Conservation (phyloP, 35 echinoderm and acorn worm species). For the Apostichopus californicus region DNA sequence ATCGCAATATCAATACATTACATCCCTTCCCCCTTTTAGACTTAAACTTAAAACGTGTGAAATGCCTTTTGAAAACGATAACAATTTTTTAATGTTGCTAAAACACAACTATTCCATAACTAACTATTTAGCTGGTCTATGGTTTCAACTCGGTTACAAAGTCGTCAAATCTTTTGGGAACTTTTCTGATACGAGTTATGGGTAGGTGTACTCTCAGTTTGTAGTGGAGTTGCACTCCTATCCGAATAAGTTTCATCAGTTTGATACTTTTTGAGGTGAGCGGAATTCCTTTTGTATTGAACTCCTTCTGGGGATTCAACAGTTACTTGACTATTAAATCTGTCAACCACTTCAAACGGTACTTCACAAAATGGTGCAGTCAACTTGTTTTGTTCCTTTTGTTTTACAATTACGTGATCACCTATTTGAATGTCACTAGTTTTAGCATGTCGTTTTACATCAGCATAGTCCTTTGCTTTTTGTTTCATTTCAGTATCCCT, state of each 20-base stretch:
- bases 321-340: conserved; percentile 14
- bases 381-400: too few species aligned
- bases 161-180: too few species aligned
- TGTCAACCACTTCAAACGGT: conserved; percentile 15
- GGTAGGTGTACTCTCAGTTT: background rate
- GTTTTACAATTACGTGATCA: background rate
- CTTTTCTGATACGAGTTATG: background rate
- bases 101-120: too few species aligned
- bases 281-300: conserved; percentile 33
- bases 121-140: too few species aligned
- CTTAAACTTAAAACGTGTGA: too few species aligned
- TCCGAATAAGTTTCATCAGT: background rate
- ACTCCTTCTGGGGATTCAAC: conserved; percentile 21
- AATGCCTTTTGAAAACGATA: too few species aligned
- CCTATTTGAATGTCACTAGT: conserved; percentile 22
- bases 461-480: conserved; percentile 1
- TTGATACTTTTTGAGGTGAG: conserved; percentile 27
- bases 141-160: too few species aligned
- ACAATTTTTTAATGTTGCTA: too few species aligned
- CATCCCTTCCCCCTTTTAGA: too few species aligned
- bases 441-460: conserved; percentile 9
- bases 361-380: conserved; percentile 12
- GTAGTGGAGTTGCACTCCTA: background rate
- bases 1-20: too few species aligned
- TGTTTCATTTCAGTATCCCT: conserved; percentile 2